Base-by-base conservation (phyloP, 2,113 vertebrate species). In the Solenodon paradoxus region DNA sequence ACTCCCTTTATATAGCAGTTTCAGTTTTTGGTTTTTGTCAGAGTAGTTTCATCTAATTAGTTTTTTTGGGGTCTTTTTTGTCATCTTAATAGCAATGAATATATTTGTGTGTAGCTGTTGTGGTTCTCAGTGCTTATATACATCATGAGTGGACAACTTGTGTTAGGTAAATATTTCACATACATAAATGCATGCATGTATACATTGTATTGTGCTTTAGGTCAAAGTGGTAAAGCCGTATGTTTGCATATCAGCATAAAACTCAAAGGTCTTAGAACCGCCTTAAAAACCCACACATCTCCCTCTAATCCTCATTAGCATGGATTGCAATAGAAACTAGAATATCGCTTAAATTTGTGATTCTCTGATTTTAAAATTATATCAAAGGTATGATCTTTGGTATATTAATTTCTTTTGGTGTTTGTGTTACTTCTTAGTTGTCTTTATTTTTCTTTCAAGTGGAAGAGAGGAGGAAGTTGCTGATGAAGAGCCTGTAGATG, bases 351-450 rank as follows among this genome's bases (percentile, higher is more conserved):
- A 66, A 9, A 51, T 49, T 66, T 83, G 24, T 79, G 72, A 69
- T 89, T 74, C 32, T 82, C 85, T 88, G 57, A 66, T 74, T 85
- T 92, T 51, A 61, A 85, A 80, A 79, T 66, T 79, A 66, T 57
- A 66, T 49, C 53, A 40, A 78, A 78, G 35, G 45, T 24, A 22
- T 61, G n/a, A 5, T 51, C 42, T 24, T 7, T 61, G 40, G 49
- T 68, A 24, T 51, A 45, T 66, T 80, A 38, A 7, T 75, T 89
- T 74, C 49, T 85, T 74, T 74, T 68, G 72, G 2, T 88, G 66
- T 84, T 72, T 72, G 22, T 88, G 55, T 53, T 75, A 75, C 68
- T 90, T 26, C 49, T 86, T 89, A 66, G n/a, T 38, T 59, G 28
- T 57, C 28, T 69, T 45, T 49, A 53, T 42, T 49, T 49, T 71